A percentile compares a stretch with the other conserved stretches of the same genome.
Conservation (phyloP, 2,797 vertebrate species). For the Gouania willdenowi region DNA sequence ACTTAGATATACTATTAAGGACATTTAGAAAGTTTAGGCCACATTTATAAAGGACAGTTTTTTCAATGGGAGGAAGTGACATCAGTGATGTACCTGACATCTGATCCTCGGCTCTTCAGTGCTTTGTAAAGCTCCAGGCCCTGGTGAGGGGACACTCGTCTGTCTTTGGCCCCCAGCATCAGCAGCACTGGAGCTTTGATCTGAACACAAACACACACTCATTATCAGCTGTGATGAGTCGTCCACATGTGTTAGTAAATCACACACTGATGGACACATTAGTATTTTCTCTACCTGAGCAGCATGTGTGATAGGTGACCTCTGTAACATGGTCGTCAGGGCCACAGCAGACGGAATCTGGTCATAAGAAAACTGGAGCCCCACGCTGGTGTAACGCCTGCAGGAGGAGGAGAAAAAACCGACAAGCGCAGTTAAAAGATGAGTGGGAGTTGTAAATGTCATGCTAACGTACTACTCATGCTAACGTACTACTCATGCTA, state of each 20-base stretch:
- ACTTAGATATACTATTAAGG: too few species aligned
- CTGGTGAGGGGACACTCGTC: constrained; percentile 79
- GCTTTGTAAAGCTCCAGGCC: constrained; percentile 81
- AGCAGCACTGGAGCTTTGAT: constrained; percentile 77
- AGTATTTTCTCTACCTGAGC: constrained; percentile 74
- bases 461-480: too few species aligned
- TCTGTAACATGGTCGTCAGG: constrained; percentile 75
- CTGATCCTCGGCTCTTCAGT: constrained; percentile 74
- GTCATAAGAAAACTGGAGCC: constrained; percentile 75
- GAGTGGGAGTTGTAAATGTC: too few species aligned
- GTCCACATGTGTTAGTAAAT: too few species aligned
- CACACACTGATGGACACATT: not conserved
- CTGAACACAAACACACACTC: constrained; percentile 47
- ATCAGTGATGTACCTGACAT: constrained; percentile 61
- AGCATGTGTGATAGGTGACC: constrained; percentile 77
- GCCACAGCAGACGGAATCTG: constrained; percentile 71
- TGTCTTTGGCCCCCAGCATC: constrained; percentile 79
- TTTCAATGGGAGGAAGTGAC: too few species aligned
- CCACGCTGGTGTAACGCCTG: constrained; percentile 81
- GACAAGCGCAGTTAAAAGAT: too few species aligned
- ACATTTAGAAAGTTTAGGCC: too few species aligned
- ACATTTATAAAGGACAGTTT: too few species aligned
- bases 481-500: too few species aligned
- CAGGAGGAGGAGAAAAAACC: too few species aligned
- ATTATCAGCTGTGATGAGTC: too few species aligned